phyloP scores from a whole-genome alignment of 1,140 invertebrate genomes.

The Pararge aegeria region DNA sequence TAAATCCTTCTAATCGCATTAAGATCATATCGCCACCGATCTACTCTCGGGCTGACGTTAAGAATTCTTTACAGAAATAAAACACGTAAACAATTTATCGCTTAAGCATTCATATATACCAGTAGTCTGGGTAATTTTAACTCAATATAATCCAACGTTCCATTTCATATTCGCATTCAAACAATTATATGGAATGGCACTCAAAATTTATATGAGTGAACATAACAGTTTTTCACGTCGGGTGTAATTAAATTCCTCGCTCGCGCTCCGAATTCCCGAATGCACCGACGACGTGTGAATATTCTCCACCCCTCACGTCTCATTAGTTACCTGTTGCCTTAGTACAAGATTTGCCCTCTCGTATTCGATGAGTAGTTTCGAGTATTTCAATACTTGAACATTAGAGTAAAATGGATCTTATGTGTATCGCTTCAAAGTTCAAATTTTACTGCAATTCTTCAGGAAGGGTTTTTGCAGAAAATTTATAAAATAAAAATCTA shows the following conservation, averaged over 20 bases:
- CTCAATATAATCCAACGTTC: not conserved
- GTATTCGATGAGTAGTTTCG: not conserved
- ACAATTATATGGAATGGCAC: not conserved
- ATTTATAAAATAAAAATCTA: too few relatives aligned
- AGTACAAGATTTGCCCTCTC: not conserved
- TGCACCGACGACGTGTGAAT: constrained; percentile 1
- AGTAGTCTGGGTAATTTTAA: not conserved
- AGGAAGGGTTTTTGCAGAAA: too few relatives aligned
- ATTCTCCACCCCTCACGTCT: not conserved
- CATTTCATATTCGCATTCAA: not conserved
- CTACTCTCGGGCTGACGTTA: too few relatives aligned
- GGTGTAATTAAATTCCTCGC: constrained; percentile 21
- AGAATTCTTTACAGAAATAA: too few relatives aligned
- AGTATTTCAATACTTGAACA: not conserved
- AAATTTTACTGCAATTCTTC: too few relatives aligned
- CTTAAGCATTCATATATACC: too few relatives aligned
- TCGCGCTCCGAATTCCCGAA: constrained; percentile 9
- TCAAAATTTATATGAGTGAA: constrained; percentile 1
- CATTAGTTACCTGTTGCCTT: not conserved
- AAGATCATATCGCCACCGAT: too few relatives aligned
- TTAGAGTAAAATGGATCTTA: too few relatives aligned
- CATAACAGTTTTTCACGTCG: constrained; percentile 20
- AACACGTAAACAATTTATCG: too few relatives aligned
- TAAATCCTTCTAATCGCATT: too few relatives aligned
- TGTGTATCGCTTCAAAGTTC: too few relatives aligned